Percentiles rank a stretch among this genome's conserved stretches.
These are phyloP conservation scores for Epizoanthus ramosus DNA, from an alignment of 92 coral and sea anemone species.

Conservation along the genomic window DNA sequence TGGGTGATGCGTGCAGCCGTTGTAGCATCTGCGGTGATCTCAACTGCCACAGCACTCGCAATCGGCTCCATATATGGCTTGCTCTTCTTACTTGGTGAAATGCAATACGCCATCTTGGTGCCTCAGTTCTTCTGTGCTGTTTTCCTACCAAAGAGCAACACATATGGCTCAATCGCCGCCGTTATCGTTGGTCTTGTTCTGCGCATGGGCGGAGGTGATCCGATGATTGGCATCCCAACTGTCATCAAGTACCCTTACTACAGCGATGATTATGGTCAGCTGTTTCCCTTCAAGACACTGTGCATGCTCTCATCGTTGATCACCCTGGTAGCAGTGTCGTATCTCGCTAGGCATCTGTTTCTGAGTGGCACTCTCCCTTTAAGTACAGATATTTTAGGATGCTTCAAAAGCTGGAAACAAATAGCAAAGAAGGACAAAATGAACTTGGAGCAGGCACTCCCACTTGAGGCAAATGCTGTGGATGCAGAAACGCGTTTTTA, in stretches of 20 bases:
- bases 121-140: slow-evolving; percentile 21
- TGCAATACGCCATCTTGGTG: background rate
- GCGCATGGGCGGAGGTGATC: slow-evolving; percentile 25
- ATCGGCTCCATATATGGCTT: no score
- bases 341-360: slow-evolving; percentile 55
- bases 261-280: slow-evolving; percentile 60
- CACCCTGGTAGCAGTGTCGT: slow-evolving; percentile 62
- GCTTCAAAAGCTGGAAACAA: no score
- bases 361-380: slow-evolving; percentile 53
- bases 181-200: slow-evolving; percentile 6
- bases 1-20: no score
- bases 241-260: slow-evolving; percentile 23
- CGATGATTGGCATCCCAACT: background rate
- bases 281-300: slow-evolving; percentile 74
- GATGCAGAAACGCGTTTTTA: no score
- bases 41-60: no score
- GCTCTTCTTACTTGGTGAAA: no score
- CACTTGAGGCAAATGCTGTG: no score
- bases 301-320: slow-evolving; percentile 64
- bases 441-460: no score
- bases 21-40: no score
- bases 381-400: background rate
- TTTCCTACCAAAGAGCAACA: slow-evolving; percentile 5
- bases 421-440: no score
- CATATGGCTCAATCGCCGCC: slow-evolving; percentile 14